Evolutionary conservation across 2,113 vertebrate genomes (phyloP), one percentile per base, ranked within the genome.

Genomic region (Eretmodus cyanostictus): DNA sequence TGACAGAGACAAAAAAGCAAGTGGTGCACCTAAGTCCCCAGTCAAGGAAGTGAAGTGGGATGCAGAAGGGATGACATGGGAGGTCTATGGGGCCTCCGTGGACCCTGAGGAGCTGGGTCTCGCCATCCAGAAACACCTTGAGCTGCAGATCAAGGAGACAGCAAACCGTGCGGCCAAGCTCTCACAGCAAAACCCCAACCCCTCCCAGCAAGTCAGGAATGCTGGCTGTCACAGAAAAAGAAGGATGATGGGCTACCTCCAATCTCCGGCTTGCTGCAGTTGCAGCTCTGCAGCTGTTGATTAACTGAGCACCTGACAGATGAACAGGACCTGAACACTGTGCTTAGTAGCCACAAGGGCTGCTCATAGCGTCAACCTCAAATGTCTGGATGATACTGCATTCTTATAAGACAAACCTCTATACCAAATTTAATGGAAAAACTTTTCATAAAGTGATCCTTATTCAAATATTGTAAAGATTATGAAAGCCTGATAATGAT

Each of bases 41-140:
- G 95, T 96, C 57, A 96, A 94, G 83, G 96, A 96, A 81, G 96
- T 96, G 85, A 95, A 94, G 90, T 96, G 98, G 98, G 98, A 99
- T 61, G 96, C 98, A 0, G 97, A 98, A 79, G 98, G 98, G 54
- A 99, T 99, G 98, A 99, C 98, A 0, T 99, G 98, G 98, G 98
- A 99, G 90, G 98, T 98, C 9, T 99, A 99, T 0, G 98, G 98
- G 51, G 98, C 98, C 8, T 95, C 98, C 0, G 96, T 99, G 87
- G 98, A 99, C 90, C 98, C 98, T 0, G 98, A 99, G 90, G 98
- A 98, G 86, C 97, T 99, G 1, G 98, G 98, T 0, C 76, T 97
- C 88, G 98, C 98, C 89, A 99, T 99, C 88, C 98, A 99, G 92
- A 98, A 95, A 88, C 98, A 99, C 90, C 96, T 99, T 1, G 98